These are phyloP conservation scores for Trichonephila inaurata DNA, from an alignment of 1,140 invertebrate species.

Conservation along the genomic window DNA sequence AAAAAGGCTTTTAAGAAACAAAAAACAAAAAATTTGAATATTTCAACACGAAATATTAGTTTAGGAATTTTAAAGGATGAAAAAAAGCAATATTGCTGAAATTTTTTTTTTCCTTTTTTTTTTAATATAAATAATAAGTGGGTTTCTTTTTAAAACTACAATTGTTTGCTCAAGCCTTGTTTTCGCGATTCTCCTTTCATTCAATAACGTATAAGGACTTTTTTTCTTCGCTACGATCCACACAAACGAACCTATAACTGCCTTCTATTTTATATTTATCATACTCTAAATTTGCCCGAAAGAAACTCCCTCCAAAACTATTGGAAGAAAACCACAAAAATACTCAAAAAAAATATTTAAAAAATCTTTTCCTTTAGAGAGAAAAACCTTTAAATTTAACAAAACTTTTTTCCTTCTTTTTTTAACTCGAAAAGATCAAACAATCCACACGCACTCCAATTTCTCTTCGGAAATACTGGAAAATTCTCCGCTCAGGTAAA, in stretches of 20 bases:
- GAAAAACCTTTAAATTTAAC: neutral
- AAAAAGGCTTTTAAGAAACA: no score
- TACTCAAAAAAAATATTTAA: neutral
- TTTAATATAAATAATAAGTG: neutral
- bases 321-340: neutral
- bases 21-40: no score
- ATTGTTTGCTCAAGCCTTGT: neutral
- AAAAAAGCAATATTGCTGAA: no score
- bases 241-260: neutral
- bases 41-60: no score
- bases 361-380: neutral
- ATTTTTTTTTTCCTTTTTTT: no score
- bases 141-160: neutral
- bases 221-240: neutral
- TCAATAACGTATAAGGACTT: neutral
- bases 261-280: neutral
- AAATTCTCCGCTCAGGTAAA: neutral
- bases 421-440: neutral
- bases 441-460: constrained; percentile 6
- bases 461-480: neutral
- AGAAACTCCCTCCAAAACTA: constrained; percentile 13
- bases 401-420: neutral
- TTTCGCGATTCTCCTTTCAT: neutral
- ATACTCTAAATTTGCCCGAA: neutral
- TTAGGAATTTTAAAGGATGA: no score